Evolutionary conservation across 2,888 invertebrate genomes (phyloP).

Genomic region (Nomada goodeniana): DNA sequence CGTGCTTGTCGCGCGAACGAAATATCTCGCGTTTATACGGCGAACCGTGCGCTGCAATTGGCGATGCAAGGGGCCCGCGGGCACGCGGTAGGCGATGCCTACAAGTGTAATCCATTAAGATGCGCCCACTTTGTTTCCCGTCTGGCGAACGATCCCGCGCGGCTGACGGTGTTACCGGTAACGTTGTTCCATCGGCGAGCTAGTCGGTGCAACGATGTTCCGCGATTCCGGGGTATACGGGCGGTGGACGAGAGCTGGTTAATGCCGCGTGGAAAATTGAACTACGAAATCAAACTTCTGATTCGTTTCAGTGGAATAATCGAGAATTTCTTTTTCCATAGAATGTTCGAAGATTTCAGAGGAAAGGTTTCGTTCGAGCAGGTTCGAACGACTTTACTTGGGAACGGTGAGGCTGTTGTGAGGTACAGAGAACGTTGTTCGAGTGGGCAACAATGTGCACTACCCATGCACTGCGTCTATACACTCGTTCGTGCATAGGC

Average conservation of each 20-base stretch:
- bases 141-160: slow-evolving; percentile 39
- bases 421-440: slow-evolving; percentile 32
- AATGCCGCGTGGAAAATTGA: not conserved
- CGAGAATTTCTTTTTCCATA: too few relatives aligned
- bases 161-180: slow-evolving; percentile 37
- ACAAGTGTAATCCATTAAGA: slow-evolving; percentile 81
- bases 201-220: slow-evolving; percentile 9
- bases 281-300: too few relatives aligned
- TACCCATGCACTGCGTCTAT: slow-evolving; percentile 52
- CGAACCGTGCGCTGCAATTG: slow-evolving; percentile 76
- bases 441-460: slow-evolving; percentile 62
- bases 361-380: not conserved
- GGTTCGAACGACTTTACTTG: slow-evolving; percentile 12
- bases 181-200: slow-evolving; percentile 14
- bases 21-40: slow-evolving; percentile 75
- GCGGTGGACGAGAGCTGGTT: not conserved
- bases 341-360: too few relatives aligned
- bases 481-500: slow-evolving; percentile 66
- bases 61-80: slow-evolving; percentile 67
- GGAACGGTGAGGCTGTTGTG: slow-evolving; percentile 33
- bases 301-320: too few relatives aligned
- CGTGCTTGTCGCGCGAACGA: slow-evolving; percentile 65
- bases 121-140: slow-evolving; percentile 76
- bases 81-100: slow-evolving; percentile 74
- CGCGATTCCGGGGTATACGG: not conserved